Conservation (phyloP, 1,140 invertebrate genomes). For the Platyura marginata region DNA sequence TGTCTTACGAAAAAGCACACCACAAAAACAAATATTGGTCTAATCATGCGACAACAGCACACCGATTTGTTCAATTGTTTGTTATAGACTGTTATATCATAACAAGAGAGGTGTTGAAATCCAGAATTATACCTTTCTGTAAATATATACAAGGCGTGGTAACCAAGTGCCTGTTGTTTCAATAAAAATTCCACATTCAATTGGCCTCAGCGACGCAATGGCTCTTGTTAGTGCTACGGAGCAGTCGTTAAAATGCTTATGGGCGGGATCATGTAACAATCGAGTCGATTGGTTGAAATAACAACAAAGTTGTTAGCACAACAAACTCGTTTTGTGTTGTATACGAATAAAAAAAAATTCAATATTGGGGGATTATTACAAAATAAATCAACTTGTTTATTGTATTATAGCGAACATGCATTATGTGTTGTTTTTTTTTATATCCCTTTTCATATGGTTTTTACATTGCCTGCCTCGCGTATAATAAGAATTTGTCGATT, state of each 20-base stretch:
- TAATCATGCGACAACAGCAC: neutral
- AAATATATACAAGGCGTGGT: neutral
- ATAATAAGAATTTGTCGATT: neutral
- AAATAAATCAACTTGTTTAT: neutral
- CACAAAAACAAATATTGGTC: neutral
- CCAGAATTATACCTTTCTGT: constrained; percentile 2
- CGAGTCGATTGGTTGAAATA: neutral
- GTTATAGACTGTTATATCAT: constrained; percentile 3
- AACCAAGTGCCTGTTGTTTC: neutral
- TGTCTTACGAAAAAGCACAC: neutral
- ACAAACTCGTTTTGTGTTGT: neutral
- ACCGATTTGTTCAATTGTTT: constrained; percentile 2
- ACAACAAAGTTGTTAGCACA: neutral
- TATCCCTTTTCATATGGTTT: neutral
- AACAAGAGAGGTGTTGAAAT: constrained; percentile 5
- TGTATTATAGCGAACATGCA: neutral
- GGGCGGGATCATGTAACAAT: neutral
- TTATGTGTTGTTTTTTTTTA: neutral
- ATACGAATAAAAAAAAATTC: neutral
- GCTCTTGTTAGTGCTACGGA: neutral
- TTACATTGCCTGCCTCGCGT: neutral
- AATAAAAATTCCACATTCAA: neutral
- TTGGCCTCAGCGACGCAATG: neutral
- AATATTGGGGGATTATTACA: neutral
- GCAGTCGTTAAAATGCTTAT: neutral